phyloP scores from a whole-genome alignment of 2,113 vertebrate genomes.

The Pteruthius melanotis region DNA sequence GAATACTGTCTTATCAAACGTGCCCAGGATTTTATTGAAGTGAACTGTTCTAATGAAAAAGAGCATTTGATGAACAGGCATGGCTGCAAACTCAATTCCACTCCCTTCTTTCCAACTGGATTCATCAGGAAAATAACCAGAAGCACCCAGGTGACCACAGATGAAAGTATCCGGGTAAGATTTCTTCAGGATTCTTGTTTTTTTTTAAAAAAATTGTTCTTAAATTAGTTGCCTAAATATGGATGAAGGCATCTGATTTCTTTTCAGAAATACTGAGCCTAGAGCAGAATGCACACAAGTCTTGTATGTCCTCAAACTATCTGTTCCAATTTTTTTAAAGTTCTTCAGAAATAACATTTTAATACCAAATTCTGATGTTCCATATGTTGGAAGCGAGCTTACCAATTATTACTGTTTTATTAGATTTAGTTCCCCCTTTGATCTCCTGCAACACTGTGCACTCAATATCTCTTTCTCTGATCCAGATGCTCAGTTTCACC shows the following conservation, averaged over 20 bases:
- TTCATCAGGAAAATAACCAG: slow-evolving; percentile 38
- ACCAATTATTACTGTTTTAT: slow-evolving; percentile 59
- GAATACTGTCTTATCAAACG: slow-evolving; percentile 68
- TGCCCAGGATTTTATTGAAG: slow-evolving; percentile 63
- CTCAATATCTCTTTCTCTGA: slow-evolving; percentile 44
- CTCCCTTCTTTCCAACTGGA: neutral
- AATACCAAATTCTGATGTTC: slow-evolving; percentile 49
- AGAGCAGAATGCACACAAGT: neutral
- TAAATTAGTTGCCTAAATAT: slow-evolving; percentile 32
- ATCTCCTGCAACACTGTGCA: slow-evolving; percentile 32
- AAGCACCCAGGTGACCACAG: slow-evolving; percentile 28
- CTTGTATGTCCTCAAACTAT: slow-evolving; percentile 48
- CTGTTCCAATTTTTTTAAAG: slow-evolving; percentile 49
- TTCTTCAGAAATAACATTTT: slow-evolving; percentile 51
- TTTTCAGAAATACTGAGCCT: neutral
- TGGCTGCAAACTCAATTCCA: slow-evolving; percentile 13
- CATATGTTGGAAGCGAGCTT: slow-evolving; percentile 46
- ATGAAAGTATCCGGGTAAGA: neutral
- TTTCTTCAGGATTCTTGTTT: neutral
- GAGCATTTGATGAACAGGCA: slow-evolving; percentile 43
- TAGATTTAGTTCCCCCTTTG: slow-evolving; percentile 65
- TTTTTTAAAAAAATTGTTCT: neutral
- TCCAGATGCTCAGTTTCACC: slow-evolving; percentile 57
- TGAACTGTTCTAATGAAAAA: slow-evolving; percentile 68
- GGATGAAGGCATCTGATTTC: slow-evolving; percentile 6